A percentile compares a stretch with the other conserved stretches of the same genome.
Conservation (phyloP, 1,140 invertebrate genomes). For the Trinorchestia longiramus region DNA sequence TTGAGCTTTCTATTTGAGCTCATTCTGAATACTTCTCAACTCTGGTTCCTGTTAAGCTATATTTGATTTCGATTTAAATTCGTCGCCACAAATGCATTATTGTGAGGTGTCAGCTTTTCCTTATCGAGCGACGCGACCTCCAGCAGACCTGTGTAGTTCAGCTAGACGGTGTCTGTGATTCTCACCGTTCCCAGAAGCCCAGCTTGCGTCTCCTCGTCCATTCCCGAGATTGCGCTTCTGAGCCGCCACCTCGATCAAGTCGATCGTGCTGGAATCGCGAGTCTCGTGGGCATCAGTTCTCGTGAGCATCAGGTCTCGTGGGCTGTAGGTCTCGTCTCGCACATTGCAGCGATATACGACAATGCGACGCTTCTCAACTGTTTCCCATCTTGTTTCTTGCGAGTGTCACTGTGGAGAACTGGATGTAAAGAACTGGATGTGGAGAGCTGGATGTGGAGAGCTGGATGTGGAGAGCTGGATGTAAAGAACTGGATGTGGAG, state of each 20-base stretch:
- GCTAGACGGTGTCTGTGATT: too few species aligned
- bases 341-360: not conserved
- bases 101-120: not conserved
- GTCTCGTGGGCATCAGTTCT: too few species aligned
- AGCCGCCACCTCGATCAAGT: not conserved
- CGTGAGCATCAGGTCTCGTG: too few species aligned
- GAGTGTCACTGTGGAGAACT: not conserved
- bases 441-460: too few species aligned
- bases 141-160: not conserved
- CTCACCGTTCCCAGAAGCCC: not conserved
- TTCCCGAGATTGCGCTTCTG: not conserved
- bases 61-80: too few species aligned
- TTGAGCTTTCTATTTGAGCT: too few species aligned
- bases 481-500: too few species aligned
- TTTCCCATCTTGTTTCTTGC: not conserved
- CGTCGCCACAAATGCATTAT: not conserved
- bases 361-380: not conserved
- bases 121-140: not conserved
- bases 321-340: not conserved
- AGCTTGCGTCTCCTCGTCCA: not conserved
- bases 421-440: too few species aligned
- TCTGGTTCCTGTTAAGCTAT: too few species aligned
- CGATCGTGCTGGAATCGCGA: too few species aligned
- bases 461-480: too few species aligned
- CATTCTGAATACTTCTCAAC: too few species aligned